Evolutionary conservation across 2,797 vertebrate genomes (phyloP).

Genomic region (Pipistrellus pygmaeus): DNA sequence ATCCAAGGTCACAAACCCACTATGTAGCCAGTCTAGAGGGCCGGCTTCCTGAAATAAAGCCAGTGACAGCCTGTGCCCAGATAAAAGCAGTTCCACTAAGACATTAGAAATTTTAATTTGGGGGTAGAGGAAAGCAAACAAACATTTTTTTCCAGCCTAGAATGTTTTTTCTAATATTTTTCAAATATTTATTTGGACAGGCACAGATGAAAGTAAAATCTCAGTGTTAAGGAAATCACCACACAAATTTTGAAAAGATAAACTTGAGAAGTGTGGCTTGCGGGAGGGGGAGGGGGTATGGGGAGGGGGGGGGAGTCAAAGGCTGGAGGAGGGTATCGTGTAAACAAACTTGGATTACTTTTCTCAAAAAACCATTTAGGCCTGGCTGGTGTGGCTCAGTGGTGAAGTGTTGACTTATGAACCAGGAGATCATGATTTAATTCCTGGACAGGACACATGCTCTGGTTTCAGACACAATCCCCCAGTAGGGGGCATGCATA

Average conservation of each 20-base stretch:
- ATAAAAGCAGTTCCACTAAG: slow-evolving; percentile 17
- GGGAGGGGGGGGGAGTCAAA: too few species aligned
- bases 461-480: too few species aligned
- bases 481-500: too few species aligned
- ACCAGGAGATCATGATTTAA: too few species aligned
- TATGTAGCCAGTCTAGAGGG: neutral
- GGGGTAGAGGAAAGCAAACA: slow-evolving; percentile 20
- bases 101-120: slow-evolving; percentile 18
- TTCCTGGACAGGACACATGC: too few species aligned
- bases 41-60: slow-evolving; percentile 5
- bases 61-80: neutral
- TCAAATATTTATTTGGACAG: slow-evolving; percentile 1
- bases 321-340: neutral
- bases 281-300: rapidly evolving
- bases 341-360: slow-evolving; percentile 42
- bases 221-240: slow-evolving; percentile 42
- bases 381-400: too few species aligned
- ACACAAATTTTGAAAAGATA: neutral
- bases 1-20: neutral
- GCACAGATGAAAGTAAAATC: slow-evolving; percentile 34
- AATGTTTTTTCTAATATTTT: slow-evolving; percentile 31
- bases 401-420: too few species aligned
- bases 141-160: neutral
- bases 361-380: neutral
- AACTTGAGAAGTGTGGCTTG: neutral